phyloP scores from a whole-genome alignment of 30 jellyfish, hydroid and myxozoan genomes.

The Aurelia sp. region DNA sequence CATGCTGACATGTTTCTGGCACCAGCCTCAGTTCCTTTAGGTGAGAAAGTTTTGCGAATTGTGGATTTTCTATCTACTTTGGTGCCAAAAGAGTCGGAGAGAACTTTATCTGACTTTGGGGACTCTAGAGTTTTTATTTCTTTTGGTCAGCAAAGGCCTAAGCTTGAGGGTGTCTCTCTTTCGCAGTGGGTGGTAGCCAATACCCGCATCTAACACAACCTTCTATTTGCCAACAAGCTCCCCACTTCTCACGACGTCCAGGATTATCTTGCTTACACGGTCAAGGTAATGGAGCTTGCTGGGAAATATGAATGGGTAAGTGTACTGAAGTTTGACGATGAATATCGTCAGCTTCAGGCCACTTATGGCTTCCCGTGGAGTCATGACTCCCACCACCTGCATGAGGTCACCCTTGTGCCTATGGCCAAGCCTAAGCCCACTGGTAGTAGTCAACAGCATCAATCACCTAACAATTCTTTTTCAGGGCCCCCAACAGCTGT shows the following conservation, averaged over 20 bases:
- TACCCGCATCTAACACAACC: neutral
- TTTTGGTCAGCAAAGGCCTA: neutral
- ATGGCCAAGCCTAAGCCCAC: too few relatives aligned
- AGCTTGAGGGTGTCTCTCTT: neutral
- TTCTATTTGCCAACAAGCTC: neutral
- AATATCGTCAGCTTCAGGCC: too few relatives aligned
- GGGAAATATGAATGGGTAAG: neutral
- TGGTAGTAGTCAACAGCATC: too few relatives aligned
- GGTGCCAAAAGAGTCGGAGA: neutral
- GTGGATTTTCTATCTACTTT: neutral
- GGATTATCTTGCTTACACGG: slow-evolving; percentile 6
- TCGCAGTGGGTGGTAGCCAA: slow-evolving; percentile 3
- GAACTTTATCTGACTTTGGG: neutral
- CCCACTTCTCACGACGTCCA: neutral
- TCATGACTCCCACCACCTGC: too few relatives aligned
- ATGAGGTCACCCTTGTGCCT: too few relatives aligned
- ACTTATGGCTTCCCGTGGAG: too few relatives aligned
- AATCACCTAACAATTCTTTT: too few relatives aligned
- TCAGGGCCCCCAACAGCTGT: too few relatives aligned
- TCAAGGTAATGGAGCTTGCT: slow-evolving; percentile 9
- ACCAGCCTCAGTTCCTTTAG: neutral
- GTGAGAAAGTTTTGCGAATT: neutral
- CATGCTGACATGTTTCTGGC: neutral
- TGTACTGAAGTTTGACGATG: too few relatives aligned
- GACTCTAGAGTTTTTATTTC: neutral